A percentile compares a stretch with the other conserved stretches of the same genome.
These are phyloP conservation scores for Drosophila quinaria DNA, from an alignment of 2,888 invertebrate genomes.

Conservation along the genomic window DNA sequence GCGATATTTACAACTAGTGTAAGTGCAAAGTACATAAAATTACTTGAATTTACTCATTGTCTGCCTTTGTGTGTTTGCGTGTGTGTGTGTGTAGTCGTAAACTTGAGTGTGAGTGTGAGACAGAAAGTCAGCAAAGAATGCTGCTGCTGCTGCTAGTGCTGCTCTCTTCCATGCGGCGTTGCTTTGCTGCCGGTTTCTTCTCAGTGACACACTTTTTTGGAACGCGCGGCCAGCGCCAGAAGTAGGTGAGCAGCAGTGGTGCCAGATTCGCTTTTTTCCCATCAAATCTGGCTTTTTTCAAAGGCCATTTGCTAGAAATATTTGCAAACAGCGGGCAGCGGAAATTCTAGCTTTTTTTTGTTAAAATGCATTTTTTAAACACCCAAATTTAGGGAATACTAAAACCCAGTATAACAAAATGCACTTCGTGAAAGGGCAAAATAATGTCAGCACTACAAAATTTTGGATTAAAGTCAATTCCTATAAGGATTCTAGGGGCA, in stretches of 20 bases:
- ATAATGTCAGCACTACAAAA: no score
- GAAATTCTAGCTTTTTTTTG: no score
- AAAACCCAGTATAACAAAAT: no score
- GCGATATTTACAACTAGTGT: slow-evolving; percentile 18
- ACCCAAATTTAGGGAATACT: no score
- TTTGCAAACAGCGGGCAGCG: no score
- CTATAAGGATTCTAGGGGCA: no score
- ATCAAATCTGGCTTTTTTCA: no score
- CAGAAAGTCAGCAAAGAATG: slow-evolving; percentile 73
- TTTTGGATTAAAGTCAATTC: no score
- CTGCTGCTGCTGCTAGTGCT: slow-evolving; percentile 34
- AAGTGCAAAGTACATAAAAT: slow-evolving; percentile 8
- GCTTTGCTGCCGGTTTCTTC: slow-evolving; percentile 57
- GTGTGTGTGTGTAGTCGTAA: slow-evolving; percentile 22
- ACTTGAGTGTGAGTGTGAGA: slow-evolving; percentile 25
- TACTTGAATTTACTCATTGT: background rate
- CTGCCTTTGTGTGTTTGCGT: background rate
- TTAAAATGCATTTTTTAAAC: no score
- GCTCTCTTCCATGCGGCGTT: slow-evolving; percentile 53
- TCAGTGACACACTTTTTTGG: slow-evolving; percentile 69
- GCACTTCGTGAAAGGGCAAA: no score
- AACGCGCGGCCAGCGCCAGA: slow-evolving; percentile 50
- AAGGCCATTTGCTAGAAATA: no score
- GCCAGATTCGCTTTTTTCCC: no score
- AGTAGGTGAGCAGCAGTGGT: slow-evolving; percentile 74